Evolutionary conservation across 2,113 vertebrate genomes (phyloP).

Genomic region (Craseonycteris thonglongyai): DNA sequence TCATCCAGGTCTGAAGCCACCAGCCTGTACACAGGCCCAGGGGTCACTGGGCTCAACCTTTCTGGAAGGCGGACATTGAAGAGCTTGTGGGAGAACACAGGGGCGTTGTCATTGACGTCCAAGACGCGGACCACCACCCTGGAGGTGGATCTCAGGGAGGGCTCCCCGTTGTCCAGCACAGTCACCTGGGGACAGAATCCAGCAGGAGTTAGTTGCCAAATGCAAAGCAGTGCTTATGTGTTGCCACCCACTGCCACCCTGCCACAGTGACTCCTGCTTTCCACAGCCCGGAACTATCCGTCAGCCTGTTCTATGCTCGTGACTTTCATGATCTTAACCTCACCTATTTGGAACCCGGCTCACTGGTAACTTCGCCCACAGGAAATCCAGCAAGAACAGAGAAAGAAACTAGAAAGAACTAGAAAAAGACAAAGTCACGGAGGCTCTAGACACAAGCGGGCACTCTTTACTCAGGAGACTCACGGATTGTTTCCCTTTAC

Average conservation of each 20-base stretch:
- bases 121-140: slow-evolving; percentile 88
- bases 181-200: slow-evolving; percentile 83
- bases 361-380: background rate
- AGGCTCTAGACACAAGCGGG: background rate
- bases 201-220: background rate
- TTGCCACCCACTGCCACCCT: background rate
- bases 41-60: slow-evolving; percentile 46
- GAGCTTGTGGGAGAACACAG: slow-evolving; percentile 90
- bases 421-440: background rate
- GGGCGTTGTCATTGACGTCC: slow-evolving; percentile 92
- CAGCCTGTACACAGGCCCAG: slow-evolving; percentile 85
- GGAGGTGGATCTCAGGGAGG: slow-evolving; percentile 87
- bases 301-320: background rate
- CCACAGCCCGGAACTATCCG: background rate
- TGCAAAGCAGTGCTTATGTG: background rate
- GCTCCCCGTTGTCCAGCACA: slow-evolving; percentile 89
- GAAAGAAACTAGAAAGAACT: background rate
- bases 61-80: slow-evolving; percentile 89
- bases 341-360: slow-evolving; percentile 16
- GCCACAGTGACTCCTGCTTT: background rate
- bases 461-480: background rate
- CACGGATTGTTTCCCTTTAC: background rate
- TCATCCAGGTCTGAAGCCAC: slow-evolving; percentile 89
- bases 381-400: background rate
- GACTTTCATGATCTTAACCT: background rate